These are phyloP conservation scores for Sebastes nivosus DNA, from an alignment of 2,797 vertebrate genomes.

Conservation along the genomic window DNA sequence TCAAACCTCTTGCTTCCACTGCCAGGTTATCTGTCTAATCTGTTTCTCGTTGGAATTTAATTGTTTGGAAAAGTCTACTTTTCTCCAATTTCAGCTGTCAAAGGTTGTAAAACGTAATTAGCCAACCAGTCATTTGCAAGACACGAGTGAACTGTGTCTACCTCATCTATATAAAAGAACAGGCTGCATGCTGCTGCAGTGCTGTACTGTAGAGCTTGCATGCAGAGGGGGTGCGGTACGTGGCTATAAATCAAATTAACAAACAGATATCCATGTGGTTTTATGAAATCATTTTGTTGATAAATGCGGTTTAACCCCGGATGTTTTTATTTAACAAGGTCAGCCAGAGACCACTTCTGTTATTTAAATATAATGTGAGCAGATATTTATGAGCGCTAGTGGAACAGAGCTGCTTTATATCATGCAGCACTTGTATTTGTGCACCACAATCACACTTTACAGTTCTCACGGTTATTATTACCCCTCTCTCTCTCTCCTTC, in stretches of 20 bases:
- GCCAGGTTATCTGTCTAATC: background rate
- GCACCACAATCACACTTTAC: slow-evolving; percentile 42
- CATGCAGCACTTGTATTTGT: slow-evolving; percentile 39
- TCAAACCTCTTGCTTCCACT: background rate
- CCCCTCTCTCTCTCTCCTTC: background rate
- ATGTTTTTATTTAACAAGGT: slow-evolving; percentile 60
- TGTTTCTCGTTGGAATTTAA: background rate
- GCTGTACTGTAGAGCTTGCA: background rate
- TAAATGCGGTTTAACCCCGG: slow-evolving; percentile 53
- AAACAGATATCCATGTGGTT: slow-evolving; percentile 52
- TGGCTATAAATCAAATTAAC: slow-evolving; percentile 44
- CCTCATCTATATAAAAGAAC: background rate
- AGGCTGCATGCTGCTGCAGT: slow-evolving; percentile 1
- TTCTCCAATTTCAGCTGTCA: slow-evolving; percentile 17
- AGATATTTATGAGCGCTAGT: slow-evolving; percentile 56
- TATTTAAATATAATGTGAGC: slow-evolving; percentile 68
- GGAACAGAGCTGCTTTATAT: slow-evolving; percentile 69
- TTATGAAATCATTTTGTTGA: slow-evolving; percentile 45
- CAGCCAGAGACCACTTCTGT: slow-evolving; percentile 60
- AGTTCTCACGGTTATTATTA: slow-evolving; percentile 44
- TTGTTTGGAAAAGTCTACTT: slow-evolving; percentile 21
- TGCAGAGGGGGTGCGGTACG: background rate
- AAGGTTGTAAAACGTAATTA: slow-evolving; percentile 21
- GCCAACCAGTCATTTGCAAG: background rate
- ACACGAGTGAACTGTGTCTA: background rate